Percentiles rank a stretch among this genome's conserved stretches.
phyloP scores from a whole-genome alignment of 2,113 vertebrate species.

The Dicentrarchus labrax region DNA sequence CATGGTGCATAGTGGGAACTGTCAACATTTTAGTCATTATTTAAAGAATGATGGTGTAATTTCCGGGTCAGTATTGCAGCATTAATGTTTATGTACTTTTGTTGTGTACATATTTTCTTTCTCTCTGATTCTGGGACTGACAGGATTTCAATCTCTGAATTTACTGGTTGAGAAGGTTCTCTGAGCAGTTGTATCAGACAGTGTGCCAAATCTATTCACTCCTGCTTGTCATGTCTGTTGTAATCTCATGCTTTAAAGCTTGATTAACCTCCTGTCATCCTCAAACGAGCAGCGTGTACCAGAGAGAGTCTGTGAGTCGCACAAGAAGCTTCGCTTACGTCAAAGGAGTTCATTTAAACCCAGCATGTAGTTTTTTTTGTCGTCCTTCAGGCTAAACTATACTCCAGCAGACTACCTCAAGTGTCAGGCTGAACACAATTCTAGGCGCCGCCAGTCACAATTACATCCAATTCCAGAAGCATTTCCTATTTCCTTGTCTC shows the following conservation, averaged over 20 bases:
- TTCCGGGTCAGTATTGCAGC: conserved; percentile 25
- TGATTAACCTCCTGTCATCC: conserved; percentile 80
- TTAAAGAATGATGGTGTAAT: conserved; percentile 18
- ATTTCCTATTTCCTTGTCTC: conserved; percentile 80
- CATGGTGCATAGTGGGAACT: neutral
- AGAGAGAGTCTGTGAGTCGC: conserved; percentile 59
- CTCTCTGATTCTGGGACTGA: conserved; percentile 20
- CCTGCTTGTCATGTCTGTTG: conserved; percentile 74
- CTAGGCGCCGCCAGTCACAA: conserved; percentile 74
- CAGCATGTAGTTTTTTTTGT: conserved; percentile 58
- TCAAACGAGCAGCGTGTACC: conserved; percentile 63
- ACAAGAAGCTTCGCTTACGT: conserved; percentile 52
- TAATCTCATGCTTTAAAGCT: conserved; percentile 80
- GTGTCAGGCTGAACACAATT: conserved; percentile 68
- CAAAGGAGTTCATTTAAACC: conserved; percentile 71
- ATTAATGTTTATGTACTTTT: conserved; percentile 34
- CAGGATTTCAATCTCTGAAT: conserved; percentile 37
- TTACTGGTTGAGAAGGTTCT: conserved; percentile 36
- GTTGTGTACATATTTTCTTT: conserved; percentile 37
- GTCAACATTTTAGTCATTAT: conserved; percentile 32
- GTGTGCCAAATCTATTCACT: conserved; percentile 68
- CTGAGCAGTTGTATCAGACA: conserved; percentile 51
- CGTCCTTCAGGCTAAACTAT: conserved; percentile 67
- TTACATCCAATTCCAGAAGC: conserved; percentile 76
- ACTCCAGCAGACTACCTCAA: conserved; percentile 64